Conservation (phyloP, 1,140 invertebrate genomes). For the Phenacoccus solenopsis region DNA sequence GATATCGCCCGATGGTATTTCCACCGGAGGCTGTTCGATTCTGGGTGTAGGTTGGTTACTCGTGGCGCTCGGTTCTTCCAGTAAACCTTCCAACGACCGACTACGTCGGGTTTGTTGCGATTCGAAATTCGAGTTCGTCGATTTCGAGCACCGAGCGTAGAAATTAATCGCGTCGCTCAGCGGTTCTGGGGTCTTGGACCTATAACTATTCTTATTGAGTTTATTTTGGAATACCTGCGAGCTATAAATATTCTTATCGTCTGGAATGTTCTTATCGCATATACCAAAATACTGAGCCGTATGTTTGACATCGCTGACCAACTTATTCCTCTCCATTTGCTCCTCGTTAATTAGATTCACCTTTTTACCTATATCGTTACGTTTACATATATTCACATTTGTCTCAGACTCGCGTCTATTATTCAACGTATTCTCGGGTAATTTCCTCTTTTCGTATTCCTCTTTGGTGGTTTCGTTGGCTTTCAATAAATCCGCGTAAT, state of each 20-base stretch:
- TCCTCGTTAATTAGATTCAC: slow-evolving; percentile 52
- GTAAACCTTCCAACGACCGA: slow-evolving; percentile 48
- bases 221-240: slow-evolving; percentile 44
- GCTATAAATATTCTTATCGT: slow-evolving; percentile 63
- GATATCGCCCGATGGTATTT: slow-evolving; percentile 39
- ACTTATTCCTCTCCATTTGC: slow-evolving; percentile 39
- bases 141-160: slow-evolving; percentile 36
- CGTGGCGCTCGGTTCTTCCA: slow-evolving; percentile 36
- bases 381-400: slow-evolving; percentile 41
- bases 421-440: slow-evolving; percentile 36
- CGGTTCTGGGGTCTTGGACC: slow-evolving; percentile 29
- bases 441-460: neutral
- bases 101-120: slow-evolving; percentile 31
- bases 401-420: slow-evolving; percentile 28
- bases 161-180: slow-evolving; percentile 36
- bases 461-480: slow-evolving; percentile 26
- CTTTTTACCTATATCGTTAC: slow-evolving; percentile 58
- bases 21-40: neutral
- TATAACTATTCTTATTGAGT: slow-evolving; percentile 27
- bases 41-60: neutral
- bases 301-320: slow-evolving; percentile 48
- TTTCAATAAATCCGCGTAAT: slow-evolving; percentile 63
- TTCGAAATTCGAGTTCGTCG: slow-evolving; percentile 30
- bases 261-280: slow-evolving; percentile 48
- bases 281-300: slow-evolving; percentile 51